A percentile compares a stretch with the other conserved stretches of the same genome.
Conservation (phyloP, 2,888 invertebrate genomes). For the Itoplectis maculator region DNA sequence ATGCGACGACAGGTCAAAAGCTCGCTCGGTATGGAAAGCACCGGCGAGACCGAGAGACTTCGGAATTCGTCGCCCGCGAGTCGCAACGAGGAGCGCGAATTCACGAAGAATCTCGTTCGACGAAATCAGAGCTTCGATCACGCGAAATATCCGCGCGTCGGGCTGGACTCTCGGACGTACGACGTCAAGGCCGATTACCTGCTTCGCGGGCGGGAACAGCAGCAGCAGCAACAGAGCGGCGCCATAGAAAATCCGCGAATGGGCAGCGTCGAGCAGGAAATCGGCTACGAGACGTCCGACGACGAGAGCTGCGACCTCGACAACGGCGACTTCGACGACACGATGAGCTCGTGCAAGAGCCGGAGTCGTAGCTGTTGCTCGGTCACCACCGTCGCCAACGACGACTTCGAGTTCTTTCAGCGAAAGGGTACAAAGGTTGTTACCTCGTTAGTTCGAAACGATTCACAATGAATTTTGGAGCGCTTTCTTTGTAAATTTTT, state of each 20-base stretch:
- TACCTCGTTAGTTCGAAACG: slow-evolving; percentile 36
- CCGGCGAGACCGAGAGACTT: slow-evolving; percentile 57
- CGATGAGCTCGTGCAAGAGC: slow-evolving; percentile 84
- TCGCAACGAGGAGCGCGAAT: slow-evolving; percentile 65
- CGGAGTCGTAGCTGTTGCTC: slow-evolving; percentile 86
- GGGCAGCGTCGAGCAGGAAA: slow-evolving; percentile 70
- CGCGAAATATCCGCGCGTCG: slow-evolving; percentile 71
- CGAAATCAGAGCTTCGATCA: slow-evolving; percentile 82
- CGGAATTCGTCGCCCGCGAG: slow-evolving; percentile 35
- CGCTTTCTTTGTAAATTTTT: no score
- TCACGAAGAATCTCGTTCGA: slow-evolving; percentile 71
- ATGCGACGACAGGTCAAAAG: slow-evolving; percentile 75
- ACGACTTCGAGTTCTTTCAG: slow-evolving; percentile 88
- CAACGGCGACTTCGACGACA: slow-evolving; percentile 81
- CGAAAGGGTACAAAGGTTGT: slow-evolving; percentile 82
- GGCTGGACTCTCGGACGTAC: slow-evolving; percentile 79
- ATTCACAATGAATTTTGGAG: neutral
- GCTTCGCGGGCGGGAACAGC: slow-evolving; percentile 68
- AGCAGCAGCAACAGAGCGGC: slow-evolving; percentile 57
- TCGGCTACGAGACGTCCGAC: slow-evolving; percentile 81
- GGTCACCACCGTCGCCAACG: slow-evolving; percentile 88
- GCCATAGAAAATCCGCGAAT: slow-evolving; percentile 61
- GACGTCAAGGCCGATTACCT: slow-evolving; percentile 76
- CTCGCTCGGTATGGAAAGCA: slow-evolving; percentile 73
- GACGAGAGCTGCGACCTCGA: slow-evolving; percentile 82